phyloP scores from a whole-genome alignment of 2,797 vertebrate genomes.

The Oreochromis grahami region DNA sequence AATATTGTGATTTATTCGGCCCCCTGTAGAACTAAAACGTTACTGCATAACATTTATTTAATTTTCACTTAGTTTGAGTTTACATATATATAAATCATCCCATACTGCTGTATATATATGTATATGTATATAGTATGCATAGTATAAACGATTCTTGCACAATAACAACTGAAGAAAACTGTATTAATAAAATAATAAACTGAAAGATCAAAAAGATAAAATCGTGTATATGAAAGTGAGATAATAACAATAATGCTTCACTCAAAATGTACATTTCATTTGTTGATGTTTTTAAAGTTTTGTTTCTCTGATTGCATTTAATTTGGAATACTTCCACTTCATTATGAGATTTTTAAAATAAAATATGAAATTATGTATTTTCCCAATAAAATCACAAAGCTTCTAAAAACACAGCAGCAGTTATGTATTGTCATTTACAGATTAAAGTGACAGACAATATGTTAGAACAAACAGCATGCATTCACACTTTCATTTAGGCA shows the following conservation, averaged over 20 bases:
- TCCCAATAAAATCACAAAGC: not conserved
- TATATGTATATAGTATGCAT: not conserved
- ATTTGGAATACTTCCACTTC: not conserved
- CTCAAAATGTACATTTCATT: not conserved
- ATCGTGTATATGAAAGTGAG: not conserved
- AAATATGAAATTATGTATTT: not conserved
- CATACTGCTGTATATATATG: not conserved
- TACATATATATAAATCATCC: not conserved
- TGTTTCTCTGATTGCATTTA: not conserved
- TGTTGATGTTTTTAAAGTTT: not conserved
- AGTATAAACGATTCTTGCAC: not conserved
- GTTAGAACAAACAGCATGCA: not conserved
- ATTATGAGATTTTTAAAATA: not conserved
- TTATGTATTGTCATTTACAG: not conserved
- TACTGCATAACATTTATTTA: rapidly evolving
- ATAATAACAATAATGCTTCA: not conserved
- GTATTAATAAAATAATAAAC: not conserved
- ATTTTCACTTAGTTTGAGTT: not conserved
- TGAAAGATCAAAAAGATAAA: not conserved
- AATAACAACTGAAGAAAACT: not conserved
- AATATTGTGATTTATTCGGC: not conserved
- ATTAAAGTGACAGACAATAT: not conserved
- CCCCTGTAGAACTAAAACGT: not conserved
- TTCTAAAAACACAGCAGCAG: not conserved
- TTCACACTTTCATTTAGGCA: not conserved